Percentiles rank a stretch among this genome's conserved stretches.
Evolutionary conservation across 2,888 invertebrate genomes (phyloP).

Genomic region (Phorcus lineatus): DNA sequence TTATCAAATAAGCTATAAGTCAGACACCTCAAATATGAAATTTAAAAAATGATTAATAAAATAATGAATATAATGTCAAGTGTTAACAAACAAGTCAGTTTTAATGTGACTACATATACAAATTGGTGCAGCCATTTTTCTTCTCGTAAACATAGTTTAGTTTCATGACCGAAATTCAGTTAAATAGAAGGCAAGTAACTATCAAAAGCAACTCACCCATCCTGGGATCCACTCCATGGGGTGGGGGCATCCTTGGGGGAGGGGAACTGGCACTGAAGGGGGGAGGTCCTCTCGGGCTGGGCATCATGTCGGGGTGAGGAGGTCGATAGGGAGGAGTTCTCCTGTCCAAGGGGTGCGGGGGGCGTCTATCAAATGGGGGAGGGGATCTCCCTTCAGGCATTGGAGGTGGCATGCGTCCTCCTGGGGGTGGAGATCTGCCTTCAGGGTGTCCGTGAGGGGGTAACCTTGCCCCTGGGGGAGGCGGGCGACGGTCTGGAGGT

Average conservation of each 20-base stretch:
- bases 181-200: too few relatives aligned
- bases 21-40: too few relatives aligned
- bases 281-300: constrained; percentile 43
- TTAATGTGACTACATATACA: too few relatives aligned
- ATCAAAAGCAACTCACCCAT: constrained; percentile 32
- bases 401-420: constrained; percentile 35
- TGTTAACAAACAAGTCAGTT: too few relatives aligned
- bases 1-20: too few relatives aligned
- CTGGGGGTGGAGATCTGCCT: constrained; percentile 53
- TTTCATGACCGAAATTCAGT: too few relatives aligned
- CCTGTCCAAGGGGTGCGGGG: constrained; percentile 36
- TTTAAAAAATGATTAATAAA: too few relatives aligned
- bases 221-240: constrained; percentile 35
- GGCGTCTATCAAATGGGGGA: constrained; percentile 52
- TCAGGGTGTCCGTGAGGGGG: constrained; percentile 47
- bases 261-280: constrained; percentile 36
- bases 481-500: constrained; percentile 36
- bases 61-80: too few relatives aligned
- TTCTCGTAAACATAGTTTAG: too few relatives aligned
- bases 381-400: constrained; percentile 56
- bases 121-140: too few relatives aligned
- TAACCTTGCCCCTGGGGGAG: constrained; percentile 47
- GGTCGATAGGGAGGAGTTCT: constrained; percentile 38
- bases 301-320: constrained; percentile 36
- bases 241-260: constrained; percentile 28